Percentiles rank a stretch among this genome's conserved stretches.
These are phyloP conservation scores for Sarcoramphus papa DNA, from an alignment of 2,797 vertebrate species.

Conservation along the genomic window DNA sequence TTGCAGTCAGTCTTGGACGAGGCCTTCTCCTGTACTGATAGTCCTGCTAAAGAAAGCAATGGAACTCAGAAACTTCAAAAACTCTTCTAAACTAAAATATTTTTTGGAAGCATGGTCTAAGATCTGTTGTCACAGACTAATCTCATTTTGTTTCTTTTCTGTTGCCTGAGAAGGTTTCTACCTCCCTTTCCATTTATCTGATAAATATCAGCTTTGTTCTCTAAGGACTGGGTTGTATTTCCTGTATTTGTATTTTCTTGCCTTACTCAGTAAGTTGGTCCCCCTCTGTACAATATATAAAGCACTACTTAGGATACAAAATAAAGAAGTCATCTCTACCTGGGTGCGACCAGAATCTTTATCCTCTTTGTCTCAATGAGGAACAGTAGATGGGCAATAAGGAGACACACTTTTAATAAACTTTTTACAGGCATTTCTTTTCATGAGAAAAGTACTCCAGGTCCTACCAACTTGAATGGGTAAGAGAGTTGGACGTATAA, in stretches of 20 bases:
- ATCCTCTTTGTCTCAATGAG: not conserved
- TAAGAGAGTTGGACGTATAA: not conserved
- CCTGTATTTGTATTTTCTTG: not conserved
- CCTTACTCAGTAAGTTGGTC: accelerated
- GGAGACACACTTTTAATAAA: not conserved
- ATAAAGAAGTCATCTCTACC: not conserved
- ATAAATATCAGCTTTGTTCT: not conserved
- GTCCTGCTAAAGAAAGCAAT: not conserved
- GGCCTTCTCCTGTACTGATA: not conserved
- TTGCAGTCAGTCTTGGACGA: not conserved
- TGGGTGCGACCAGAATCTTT: not conserved
- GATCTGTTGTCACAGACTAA: not conserved
- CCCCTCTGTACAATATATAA: too few species aligned
- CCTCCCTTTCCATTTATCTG: not conserved
- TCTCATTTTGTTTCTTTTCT: not conserved
- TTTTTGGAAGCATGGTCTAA: not conserved
- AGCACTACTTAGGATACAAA: not conserved
- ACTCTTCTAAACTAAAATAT: not conserved
- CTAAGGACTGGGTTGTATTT: not conserved
- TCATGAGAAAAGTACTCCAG: not conserved
- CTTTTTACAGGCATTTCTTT: not conserved
- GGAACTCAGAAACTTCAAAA: not conserved
- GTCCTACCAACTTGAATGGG: not conserved
- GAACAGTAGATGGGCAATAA: not conserved
- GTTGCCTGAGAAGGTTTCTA: not conserved